A percentile compares a stretch with the other conserved stretches of the same genome.
Evolutionary conservation across 2,888 invertebrate species (phyloP).

Genomic region (Chrysopilus asiliformis): DNA sequence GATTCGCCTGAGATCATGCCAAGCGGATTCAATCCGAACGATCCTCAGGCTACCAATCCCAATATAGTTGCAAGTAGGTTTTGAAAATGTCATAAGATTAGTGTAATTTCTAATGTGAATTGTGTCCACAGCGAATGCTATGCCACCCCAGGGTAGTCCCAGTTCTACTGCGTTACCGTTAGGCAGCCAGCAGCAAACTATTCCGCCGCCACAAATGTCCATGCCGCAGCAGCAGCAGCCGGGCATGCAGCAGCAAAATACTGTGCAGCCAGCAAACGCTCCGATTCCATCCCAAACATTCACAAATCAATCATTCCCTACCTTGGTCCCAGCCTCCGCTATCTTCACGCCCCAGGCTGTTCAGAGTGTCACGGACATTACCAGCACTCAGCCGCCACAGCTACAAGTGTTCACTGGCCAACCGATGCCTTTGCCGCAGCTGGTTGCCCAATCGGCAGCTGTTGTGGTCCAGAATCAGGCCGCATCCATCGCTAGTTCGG

Average conservation of each 20-base stretch:
- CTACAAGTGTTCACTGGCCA: constrained; percentile 6
- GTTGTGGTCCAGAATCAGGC: constrained; percentile 7
- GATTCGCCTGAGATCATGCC: constrained; percentile 51
- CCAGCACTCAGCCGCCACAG: constrained; percentile 3
- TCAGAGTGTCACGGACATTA: constrained; percentile 9
- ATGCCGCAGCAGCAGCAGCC: too few species aligned
- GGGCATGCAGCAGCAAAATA: constrained; percentile 6
- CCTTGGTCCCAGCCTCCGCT: constrained; percentile 21
- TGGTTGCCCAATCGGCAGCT: constrained; percentile 5
- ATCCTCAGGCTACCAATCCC: constrained; percentile 12
- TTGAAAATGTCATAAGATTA: too few species aligned
- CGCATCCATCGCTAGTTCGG: constrained; percentile 4
- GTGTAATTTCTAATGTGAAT: background rate
- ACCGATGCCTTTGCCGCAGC: constrained; percentile 9
- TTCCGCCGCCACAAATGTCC: too few species aligned
- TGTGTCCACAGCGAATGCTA: too few species aligned
- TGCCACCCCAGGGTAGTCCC: constrained; percentile 13
- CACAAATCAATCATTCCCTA: constrained; percentile 67
- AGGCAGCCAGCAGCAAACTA: too few species aligned
- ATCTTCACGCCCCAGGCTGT: constrained; percentile 6
- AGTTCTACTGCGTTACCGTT: constrained; percentile 16
- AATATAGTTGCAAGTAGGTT: constrained; percentile 8
- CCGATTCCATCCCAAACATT: constrained; percentile 71
- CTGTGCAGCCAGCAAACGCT: constrained; percentile 20
- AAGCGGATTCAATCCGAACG: constrained; percentile 20